Evolutionary conservation across 2,797 vertebrate genomes (phyloP).

Genomic region (Vireo griseus): DNA sequence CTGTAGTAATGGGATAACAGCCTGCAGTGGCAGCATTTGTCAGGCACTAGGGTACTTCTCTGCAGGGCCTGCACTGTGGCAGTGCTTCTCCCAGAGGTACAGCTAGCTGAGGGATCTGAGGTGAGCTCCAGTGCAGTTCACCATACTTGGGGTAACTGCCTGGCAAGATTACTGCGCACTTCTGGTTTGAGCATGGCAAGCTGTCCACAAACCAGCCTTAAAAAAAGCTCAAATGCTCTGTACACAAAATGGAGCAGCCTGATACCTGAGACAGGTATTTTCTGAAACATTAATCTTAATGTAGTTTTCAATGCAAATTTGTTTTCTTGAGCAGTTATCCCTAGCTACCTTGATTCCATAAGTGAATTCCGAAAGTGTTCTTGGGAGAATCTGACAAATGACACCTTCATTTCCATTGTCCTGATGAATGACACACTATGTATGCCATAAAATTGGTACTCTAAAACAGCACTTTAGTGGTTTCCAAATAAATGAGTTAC

Average conservation of each 20-base stretch:
- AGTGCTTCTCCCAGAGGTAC: neutral
- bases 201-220: neutral
- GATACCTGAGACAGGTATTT: neutral
- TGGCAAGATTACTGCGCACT: neutral
- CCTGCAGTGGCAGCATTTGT: neutral
- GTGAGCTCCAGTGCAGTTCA: neutral
- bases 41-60: neutral
- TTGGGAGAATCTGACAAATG: neutral
- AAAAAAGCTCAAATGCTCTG: neutral
- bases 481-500: neutral
- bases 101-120: neutral
- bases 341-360: neutral
- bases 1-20: neutral
- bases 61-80: neutral
- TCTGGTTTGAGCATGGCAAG: neutral
- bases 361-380: neutral
- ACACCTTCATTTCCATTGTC: neutral
- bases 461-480: neutral
- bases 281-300: neutral
- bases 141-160: neutral
- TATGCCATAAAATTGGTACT: neutral
- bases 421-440: neutral
- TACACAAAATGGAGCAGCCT: neutral
- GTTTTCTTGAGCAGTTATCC: neutral
- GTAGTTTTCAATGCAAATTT: neutral